Evolutionary conservation across 35 echinoderm and acorn worm species (phyloP), one percentile per base, ranked within the genome.

Genomic region (Holothuria glaberrima): DNA sequence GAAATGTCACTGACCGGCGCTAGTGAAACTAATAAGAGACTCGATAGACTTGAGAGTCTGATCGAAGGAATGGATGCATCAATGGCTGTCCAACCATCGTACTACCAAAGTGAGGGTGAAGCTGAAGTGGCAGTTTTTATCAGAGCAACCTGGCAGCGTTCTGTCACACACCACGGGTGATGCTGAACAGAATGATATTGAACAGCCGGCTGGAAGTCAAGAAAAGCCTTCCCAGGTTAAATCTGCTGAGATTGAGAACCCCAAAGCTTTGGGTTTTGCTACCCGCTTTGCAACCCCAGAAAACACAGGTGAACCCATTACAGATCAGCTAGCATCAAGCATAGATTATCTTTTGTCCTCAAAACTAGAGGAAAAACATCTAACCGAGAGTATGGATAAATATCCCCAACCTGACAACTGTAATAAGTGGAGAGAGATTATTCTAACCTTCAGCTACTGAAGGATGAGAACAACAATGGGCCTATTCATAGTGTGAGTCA

Each of bases 331-430:
- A 38, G 31, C 74, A 24, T 41, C 34, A 20, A 78, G 74, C 6
- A 10, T 78, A 36, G 45, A 38, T 75, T 30, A 38, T 35, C 38
- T 32, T 45, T 78, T 36, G 74, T 78, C 74, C 45, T 78, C 74
- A 44, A 78, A 78, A 86, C 33, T 80, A 28, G 44, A 80, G 19
- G 73, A 80, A 48, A 59, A 90, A 79, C 3, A 62, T 18, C 88
- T 90, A 4, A 79, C 71, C 81, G 88, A 90, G 17, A 90, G 68
- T 54, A 70, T 61, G 35, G 27, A 56, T 29, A 89, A 89, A 73
- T 73, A 89, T 28, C 52, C 13, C 7, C 28, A 32, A 31, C 66
- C 86, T 5, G 30, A 29, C 18, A 89, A 90, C n/a, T 48, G 41
- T 48, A 81, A 41, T 24, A n/a, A n/a, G n/a, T n/a, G n/a, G n/a